Evolutionary conservation across 2,888 invertebrate species (phyloP).

Genomic region (Phyto melanocephala): DNA sequence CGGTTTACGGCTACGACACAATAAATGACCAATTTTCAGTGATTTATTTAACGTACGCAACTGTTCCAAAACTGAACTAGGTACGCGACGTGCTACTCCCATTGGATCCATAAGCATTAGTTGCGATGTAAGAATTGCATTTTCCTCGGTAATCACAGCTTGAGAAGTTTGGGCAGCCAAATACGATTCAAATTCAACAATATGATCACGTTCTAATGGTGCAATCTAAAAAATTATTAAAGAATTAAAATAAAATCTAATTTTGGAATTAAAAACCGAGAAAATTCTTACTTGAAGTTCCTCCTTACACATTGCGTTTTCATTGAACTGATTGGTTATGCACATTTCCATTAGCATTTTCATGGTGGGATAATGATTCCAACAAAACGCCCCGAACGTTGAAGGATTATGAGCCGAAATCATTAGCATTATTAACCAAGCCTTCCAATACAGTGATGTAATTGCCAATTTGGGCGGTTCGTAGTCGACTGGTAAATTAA

Average conservation of each 20-base stretch:
- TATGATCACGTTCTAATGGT: conserved; percentile 86
- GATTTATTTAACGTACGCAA: conserved; percentile 87
- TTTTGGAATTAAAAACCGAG: no score
- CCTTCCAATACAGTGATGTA: conserved; percentile 96
- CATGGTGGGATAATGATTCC: conserved; percentile 94
- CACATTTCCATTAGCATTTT: conserved; percentile 96
- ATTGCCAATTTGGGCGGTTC: conserved; percentile 93
- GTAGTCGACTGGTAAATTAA: conserved; percentile 90
- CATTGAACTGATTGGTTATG: conserved; percentile 87
- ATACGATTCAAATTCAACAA: conserved; percentile 93
- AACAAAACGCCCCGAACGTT: conserved; percentile 90
- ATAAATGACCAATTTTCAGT: conserved; percentile 90
- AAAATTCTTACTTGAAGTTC: conserved; percentile 81
- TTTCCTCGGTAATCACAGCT: conserved; percentile 92
- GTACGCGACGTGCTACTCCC: conserved; percentile 90
- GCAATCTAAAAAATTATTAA: conserved; percentile 77
- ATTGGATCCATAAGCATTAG: conserved; percentile 91
- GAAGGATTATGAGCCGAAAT: conserved; percentile 95
- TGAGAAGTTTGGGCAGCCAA: conserved; percentile 94
- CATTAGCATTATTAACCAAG: conserved; percentile 92
- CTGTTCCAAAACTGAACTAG: conserved; percentile 87
- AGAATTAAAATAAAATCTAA: background rate
- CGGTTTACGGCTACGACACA: conserved; percentile 93
- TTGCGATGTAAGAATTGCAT: conserved; percentile 90
- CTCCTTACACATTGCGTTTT: conserved; percentile 82